Conservation (phyloP, 2,113 vertebrate genomes). For the Perca flavescens region DNA sequence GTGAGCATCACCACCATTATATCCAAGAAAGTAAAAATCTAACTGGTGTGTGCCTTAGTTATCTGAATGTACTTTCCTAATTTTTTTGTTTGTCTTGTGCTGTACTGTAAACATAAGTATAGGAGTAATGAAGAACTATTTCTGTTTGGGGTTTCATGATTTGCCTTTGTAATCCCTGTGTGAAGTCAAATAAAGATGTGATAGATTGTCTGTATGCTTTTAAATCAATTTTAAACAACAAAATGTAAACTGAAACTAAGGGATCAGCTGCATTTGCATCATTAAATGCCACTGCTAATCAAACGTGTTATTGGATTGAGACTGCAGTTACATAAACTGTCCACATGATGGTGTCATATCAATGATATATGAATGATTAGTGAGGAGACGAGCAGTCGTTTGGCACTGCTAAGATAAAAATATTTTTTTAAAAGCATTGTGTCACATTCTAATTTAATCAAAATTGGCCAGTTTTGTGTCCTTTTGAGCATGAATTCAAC, state of each 20-base stretch:
- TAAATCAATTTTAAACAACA: constrained; percentile 13
- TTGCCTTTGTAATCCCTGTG: constrained; percentile 38
- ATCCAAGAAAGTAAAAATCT: constrained; percentile 37
- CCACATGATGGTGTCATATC: constrained; percentile 74
- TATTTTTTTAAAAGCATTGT: not conserved
- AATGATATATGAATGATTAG: constrained; percentile 25
- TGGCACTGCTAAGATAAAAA: not conserved
- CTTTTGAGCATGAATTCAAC: not conserved
- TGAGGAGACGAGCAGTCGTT: not conserved
- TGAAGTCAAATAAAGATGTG: constrained; percentile 41
- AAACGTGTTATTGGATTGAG: not conserved
- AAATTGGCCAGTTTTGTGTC: not conserved
- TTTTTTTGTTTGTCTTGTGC: constrained; percentile 5
- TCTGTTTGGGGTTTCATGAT: constrained; percentile 2
- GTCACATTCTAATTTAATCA: not conserved
- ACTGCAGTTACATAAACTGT: constrained; percentile 49
- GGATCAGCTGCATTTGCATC: not conserved
- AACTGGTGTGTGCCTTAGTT: constrained; percentile 72
- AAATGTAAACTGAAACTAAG: not conserved
- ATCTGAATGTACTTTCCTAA: constrained; percentile 52
- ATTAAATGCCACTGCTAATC: no score
- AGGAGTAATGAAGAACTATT: not conserved
- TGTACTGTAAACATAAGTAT: constrained; percentile 28
- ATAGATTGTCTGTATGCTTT: constrained; percentile 21
- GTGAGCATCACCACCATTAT: constrained; percentile 20